Percentiles rank a stretch among this genome's conserved stretches.
phyloP scores from a whole-genome alignment of 2,888 invertebrate genomes.

The Ophion slaviceki region DNA sequence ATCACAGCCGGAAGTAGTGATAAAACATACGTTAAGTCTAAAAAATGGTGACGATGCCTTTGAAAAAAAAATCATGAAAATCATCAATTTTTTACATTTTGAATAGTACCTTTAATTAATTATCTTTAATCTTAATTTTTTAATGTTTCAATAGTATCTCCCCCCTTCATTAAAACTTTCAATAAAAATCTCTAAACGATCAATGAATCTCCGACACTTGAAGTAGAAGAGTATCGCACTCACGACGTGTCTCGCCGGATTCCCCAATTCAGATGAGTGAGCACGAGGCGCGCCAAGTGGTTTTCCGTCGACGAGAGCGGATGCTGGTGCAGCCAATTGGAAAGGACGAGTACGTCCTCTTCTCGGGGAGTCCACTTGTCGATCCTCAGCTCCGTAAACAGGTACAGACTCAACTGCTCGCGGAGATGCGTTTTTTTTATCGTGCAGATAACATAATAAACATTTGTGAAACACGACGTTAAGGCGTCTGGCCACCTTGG shows the following conservation, averaged over 20 bases:
- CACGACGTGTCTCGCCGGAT: constrained; percentile 81
- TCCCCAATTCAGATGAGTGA: constrained; percentile 90
- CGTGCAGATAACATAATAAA: not conserved
- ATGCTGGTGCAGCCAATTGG: constrained; percentile 88
- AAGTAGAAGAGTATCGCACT: not conserved
- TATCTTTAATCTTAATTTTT: too few relatives aligned
- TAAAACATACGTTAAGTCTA: too few relatives aligned
- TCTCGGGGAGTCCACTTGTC: constrained; percentile 88
- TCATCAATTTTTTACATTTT: too few relatives aligned
- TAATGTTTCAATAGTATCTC: too few relatives aligned
- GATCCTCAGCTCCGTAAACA: constrained; percentile 90
- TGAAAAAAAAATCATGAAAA: too few relatives aligned
- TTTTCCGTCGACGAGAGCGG: constrained; percentile 87
- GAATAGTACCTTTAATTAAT: too few relatives aligned
- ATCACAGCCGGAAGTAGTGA: too few relatives aligned
- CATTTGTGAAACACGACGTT: not conserved
- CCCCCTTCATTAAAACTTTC: too few relatives aligned
- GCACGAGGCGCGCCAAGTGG: constrained; percentile 88
- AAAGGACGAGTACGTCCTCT: constrained; percentile 87
- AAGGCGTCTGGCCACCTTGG: too few relatives aligned
- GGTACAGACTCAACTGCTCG: constrained; percentile 85
- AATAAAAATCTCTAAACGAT: too few relatives aligned
- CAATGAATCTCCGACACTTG: too few relatives aligned
- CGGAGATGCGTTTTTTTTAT: not conserved
- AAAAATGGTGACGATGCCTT: too few relatives aligned